Percentiles rank a stretch among this genome's conserved stretches.
Conservation (phyloP, 2,113 vertebrate species). For the Sprattus sprattus region DNA sequence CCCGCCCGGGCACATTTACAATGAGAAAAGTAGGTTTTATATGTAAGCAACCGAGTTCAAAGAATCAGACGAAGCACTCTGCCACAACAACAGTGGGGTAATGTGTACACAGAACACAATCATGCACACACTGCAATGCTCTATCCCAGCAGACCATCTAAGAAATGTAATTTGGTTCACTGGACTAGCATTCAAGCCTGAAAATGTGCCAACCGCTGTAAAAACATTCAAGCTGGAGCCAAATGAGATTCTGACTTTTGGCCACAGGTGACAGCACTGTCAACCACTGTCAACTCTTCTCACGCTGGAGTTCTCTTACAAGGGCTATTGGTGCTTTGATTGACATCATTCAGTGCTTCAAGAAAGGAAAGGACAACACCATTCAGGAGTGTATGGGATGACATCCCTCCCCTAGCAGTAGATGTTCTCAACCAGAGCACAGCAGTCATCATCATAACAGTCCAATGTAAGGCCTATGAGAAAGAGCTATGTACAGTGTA, state of each 20-base stretch:
- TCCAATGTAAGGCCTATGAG: slow-evolving; percentile 15
- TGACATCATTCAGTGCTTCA: slow-evolving; percentile 12
- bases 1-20: not conserved
- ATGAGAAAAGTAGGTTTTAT: slow-evolving; percentile 20
- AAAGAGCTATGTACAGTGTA: not conserved
- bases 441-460: not conserved
- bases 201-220: no score
- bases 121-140: not conserved
- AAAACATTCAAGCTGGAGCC: slow-evolving; percentile 6
- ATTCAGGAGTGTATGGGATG: not conserved
- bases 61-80: not conserved
- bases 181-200: not conserved
- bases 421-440: not conserved
- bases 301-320: slow-evolving; percentile 5
- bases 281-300: slow-evolving; percentile 4
- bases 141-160: not conserved
- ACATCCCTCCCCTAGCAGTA: not conserved
- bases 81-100: slow-evolving; percentile 23
- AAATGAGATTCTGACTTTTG: slow-evolving; percentile 16
- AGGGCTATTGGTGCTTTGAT: slow-evolving; percentile 1
- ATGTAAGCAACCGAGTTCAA: slow-evolving; percentile 20
- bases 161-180: slow-evolving; percentile 19
- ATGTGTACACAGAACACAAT: slow-evolving; percentile 23
- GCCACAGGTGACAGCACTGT: not conserved
- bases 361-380: not conserved